phyloP scores from a whole-genome alignment of 2,888 invertebrate genomes.

The Pollenia labialis region DNA sequence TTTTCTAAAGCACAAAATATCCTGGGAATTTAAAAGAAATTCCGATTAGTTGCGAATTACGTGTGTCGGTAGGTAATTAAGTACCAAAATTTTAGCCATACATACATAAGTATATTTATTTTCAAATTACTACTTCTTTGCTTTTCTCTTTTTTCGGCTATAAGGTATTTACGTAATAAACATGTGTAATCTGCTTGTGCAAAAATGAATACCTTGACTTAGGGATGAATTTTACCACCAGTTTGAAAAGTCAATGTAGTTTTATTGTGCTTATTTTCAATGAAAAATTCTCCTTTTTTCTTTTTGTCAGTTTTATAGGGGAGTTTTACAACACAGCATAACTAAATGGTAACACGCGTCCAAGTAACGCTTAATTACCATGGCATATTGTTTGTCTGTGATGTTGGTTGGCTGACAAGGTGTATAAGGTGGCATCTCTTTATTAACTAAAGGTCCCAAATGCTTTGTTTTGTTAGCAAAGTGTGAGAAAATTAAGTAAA shows the following conservation, averaged over 20 bases:
- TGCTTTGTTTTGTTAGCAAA: not conserved
- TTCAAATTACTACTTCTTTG: slow-evolving; percentile 6
- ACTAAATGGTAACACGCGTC: slow-evolving; percentile 68
- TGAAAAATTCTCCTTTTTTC: not conserved
- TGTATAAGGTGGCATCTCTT: not conserved
- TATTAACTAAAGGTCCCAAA: slow-evolving; percentile 6
- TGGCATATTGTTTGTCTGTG: slow-evolving; percentile 24
- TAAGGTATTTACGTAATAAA: not conserved
- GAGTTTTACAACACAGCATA: slow-evolving; percentile 43
- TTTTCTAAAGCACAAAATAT: not conserved
- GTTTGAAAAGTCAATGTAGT: slow-evolving; percentile 53
- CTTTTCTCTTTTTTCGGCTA: too few species aligned
- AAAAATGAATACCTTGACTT: not conserved
- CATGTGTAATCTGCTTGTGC: slow-evolving; percentile 25
- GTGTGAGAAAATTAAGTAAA: slow-evolving; percentile 64
- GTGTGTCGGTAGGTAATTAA: slow-evolving; percentile 57
- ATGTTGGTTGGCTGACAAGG: not conserved
- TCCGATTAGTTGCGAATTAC: slow-evolving; percentile 10
- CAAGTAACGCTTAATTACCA: slow-evolving; percentile 67
- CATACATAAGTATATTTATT: not conserved
- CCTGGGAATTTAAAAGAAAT: slow-evolving; percentile 20
- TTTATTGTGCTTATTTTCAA: slow-evolving; percentile 27
- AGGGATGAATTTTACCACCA: slow-evolving; percentile 48
- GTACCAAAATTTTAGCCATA: slow-evolving; percentile 10
- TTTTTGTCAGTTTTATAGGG: slow-evolving; percentile 27